A percentile compares a stretch with the other conserved stretches of the same genome.
These are phyloP conservation scores for Dryococelus australis DNA, from an alignment of 2,888 invertebrate genomes.

Conservation along the genomic window DNA sequence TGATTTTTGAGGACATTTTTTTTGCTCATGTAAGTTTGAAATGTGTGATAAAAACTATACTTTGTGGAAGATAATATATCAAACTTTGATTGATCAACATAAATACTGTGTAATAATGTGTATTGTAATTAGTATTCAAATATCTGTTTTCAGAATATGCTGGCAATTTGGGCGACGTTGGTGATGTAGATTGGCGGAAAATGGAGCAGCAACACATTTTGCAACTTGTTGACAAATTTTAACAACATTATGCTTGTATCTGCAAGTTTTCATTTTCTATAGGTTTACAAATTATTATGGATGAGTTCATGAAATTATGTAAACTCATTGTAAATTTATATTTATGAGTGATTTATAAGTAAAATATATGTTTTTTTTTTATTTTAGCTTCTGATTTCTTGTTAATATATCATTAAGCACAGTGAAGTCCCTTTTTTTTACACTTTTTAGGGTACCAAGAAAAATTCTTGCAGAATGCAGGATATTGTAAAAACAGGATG, in stretches of 20 bases:
- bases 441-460: no score
- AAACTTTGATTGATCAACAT: no score
- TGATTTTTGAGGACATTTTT: no score
- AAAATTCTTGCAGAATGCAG: no score
- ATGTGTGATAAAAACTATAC: no score
- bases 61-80: no score
- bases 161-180: conserved; percentile 92
- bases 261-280: neutral
- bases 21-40: no score
- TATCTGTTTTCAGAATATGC: conserved; percentile 78
- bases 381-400: neutral
- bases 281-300: neutral
- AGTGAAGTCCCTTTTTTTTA: no score
- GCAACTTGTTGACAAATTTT: conserved; percentile 93
- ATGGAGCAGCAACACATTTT: conserved; percentile 91
- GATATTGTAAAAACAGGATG: no score
- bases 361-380: neutral
- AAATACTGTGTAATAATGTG: neutral
- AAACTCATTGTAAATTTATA: neutral
- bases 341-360: neutral
- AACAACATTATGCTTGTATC: neutral
- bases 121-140: neutral
- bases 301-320: neutral
- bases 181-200: conserved; percentile 83
- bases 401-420: no score